phyloP scores from a whole-genome alignment of 2,113 vertebrate genomes.

The Hippopotamus amphibius region DNA sequence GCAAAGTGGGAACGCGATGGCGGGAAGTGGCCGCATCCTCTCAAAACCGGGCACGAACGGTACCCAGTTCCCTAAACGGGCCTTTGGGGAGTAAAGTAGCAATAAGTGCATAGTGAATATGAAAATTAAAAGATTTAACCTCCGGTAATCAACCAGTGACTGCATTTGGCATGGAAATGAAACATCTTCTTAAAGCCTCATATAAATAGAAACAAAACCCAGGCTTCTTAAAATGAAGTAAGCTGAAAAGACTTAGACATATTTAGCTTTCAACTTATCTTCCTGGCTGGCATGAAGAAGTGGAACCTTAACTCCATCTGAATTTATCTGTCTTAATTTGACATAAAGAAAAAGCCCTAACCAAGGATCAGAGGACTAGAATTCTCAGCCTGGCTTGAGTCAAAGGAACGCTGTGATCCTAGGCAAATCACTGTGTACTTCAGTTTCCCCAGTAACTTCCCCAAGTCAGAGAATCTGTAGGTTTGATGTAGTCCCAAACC shows the following conservation, averaged over 20 bases:
- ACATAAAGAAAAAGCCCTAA: background rate
- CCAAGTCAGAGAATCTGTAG: too few relatives aligned
- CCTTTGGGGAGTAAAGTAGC: background rate
- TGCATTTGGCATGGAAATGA: conserved; percentile 14
- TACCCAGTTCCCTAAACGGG: background rate
- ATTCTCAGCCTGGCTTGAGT: background rate
- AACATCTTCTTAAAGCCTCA: background rate
- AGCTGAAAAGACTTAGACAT: background rate
- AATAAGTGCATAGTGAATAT: background rate
- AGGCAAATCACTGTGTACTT: background rate
- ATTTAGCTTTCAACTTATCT: conserved; percentile 34
- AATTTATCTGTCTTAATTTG: conserved; percentile 29
- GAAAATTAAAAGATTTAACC: background rate
- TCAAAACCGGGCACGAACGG: background rate
- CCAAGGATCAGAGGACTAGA: background rate
- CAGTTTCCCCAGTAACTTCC: background rate
- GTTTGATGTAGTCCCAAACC: background rate
- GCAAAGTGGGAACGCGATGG: background rate
- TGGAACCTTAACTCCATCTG: background rate
- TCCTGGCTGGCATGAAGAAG: background rate
- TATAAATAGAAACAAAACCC: background rate
- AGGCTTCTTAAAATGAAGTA: background rate
- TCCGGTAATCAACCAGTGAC: background rate
- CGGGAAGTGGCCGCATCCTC: background rate
- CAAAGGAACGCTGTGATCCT: background rate